Percentiles rank a stretch among this genome's conserved stretches.
phyloP scores from a whole-genome alignment of 2,888 invertebrate species.

The Schizotus pectinicornis region DNA sequence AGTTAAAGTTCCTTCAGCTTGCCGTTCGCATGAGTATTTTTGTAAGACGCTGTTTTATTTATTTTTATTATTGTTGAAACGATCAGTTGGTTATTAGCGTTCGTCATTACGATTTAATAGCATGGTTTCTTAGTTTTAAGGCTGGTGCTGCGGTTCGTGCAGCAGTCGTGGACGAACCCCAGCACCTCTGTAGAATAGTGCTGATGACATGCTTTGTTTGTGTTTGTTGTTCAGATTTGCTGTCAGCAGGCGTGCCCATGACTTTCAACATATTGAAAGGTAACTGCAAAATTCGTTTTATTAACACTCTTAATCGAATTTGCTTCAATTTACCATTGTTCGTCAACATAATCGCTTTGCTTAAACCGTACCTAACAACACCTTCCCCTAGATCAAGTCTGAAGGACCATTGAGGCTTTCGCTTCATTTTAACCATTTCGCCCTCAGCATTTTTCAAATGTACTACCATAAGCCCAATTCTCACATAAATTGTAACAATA shows the following conservation, averaged over 20 bases:
- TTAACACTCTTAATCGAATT: slow-evolving; percentile 31
- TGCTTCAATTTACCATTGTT: slow-evolving; percentile 1
- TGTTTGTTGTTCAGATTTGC: slow-evolving; percentile 79
- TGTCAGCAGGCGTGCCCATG: slow-evolving; percentile 82
- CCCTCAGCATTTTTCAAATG: no score
- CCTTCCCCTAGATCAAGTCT: no score
- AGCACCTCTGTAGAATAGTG: slow-evolving; percentile 54
- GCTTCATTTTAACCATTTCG: no score
- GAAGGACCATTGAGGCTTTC: no score
- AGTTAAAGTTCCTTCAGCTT: slow-evolving; percentile 36
- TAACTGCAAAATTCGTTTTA: slow-evolving; percentile 62
- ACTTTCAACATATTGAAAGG: slow-evolving; percentile 89
- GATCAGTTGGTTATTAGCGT: slow-evolving; percentile 28
- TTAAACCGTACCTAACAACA: no score
- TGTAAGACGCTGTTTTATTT: slow-evolving; percentile 37
- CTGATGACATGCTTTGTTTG: slow-evolving; percentile 64
- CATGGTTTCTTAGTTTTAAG: slow-evolving; percentile 36
- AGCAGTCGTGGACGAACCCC: slow-evolving; percentile 14
- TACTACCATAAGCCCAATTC: no score
- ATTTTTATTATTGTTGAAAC: slow-evolving; percentile 27
- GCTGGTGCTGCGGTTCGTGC: slow-evolving; percentile 32
- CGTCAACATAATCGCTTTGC: slow-evolving; percentile 10
- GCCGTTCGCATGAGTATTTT: slow-evolving; percentile 48
- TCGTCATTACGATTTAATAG: slow-evolving; percentile 36
- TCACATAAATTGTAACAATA: not conserved